phyloP scores from a whole-genome alignment of 2,113 vertebrate genomes.

The Sardina pilchardus region DNA sequence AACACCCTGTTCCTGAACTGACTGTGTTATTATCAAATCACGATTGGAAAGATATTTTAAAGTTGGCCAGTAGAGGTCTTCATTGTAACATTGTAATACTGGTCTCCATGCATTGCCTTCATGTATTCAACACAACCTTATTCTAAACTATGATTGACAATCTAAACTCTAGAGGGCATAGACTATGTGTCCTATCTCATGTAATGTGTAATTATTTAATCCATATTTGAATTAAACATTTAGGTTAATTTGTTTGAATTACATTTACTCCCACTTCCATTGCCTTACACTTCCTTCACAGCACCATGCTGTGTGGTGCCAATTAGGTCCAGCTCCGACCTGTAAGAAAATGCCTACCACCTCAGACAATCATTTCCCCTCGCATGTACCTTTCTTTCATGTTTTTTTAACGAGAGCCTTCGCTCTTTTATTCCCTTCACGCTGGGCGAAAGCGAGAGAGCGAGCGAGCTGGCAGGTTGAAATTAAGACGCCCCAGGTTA shows the following conservation, averaged over 20 bases:
- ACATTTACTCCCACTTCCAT: not conserved
- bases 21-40: not conserved
- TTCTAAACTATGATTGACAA: not conserved
- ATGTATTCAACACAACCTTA: not conserved
- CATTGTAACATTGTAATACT: not conserved
- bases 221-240: not conserved
- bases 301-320: not conserved
- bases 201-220: not conserved
- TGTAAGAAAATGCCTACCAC: slow-evolving; percentile 10
- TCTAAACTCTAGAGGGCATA: not conserved
- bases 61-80: slow-evolving; percentile 14
- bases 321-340: slow-evolving; percentile 16
- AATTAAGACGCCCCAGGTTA: not conserved
- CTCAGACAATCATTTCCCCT: slow-evolving; percentile 10
- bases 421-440: not conserved
- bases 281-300: not conserved
- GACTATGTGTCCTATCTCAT: not conserved
- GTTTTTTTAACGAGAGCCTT: slow-evolving; percentile 25
- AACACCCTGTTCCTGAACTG: not conserved
- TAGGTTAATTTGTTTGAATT: not conserved
- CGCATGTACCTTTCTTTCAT: slow-evolving; percentile 17
- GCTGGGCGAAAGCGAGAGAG: not conserved
- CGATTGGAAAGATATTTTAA: not conserved
- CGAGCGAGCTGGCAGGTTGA: not conserved
- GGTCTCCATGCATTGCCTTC: not conserved